Evolutionary conservation across 92 coral and sea anemone species (phyloP), one percentile per base, ranked within the genome.

Genomic region (Parazoanthus atlanticus): DNA sequence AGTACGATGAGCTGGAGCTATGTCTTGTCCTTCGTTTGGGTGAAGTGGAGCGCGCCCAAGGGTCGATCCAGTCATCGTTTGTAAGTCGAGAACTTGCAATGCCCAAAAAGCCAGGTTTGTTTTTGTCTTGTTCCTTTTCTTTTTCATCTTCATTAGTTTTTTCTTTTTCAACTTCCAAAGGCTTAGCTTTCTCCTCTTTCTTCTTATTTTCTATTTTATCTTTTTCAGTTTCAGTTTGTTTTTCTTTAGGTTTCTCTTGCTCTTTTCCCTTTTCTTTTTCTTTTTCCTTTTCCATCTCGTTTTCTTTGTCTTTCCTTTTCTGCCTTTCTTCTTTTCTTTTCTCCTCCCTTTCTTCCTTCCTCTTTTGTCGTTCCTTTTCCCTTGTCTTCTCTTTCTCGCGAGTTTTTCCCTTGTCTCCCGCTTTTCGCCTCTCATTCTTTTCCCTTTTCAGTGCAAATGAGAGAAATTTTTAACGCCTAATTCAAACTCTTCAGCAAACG

Each of bases 21-120:
- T 88, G 85, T 76, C 92, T 88, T 61, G 93, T 82, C 32, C 93
- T 95, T 61, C 98, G 95, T 82, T 97, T 93, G 73, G 96, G 95
- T 32, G 96, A 95, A 25, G 96, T 92, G 21, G 95, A 90, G 83
- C 98, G 88, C 80, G 92, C 94, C 97, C 98, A 95, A 15, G 98
- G 98, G 82, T 95, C 98, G 46, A 88, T 92, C 98, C 98, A 95
- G 52, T 79, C 95, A 71, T 95, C 98, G 71, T 92, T 95, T 23
- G 94, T 93, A 66, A 93, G 91, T 71, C 98, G 91, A 70, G 93
- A 90, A 46, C 94, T 92, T 1, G 98, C 92, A 56, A 95, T 95
- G 26, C 93, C 95, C 31, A 91, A 56, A 46, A 78, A 89, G n/a
- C 93, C 92, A n/a, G 91, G 78, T 73, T 90, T 93, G 31, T 83